These are phyloP conservation scores for Glossosoma conforme DNA, from an alignment of 1,140 invertebrate genomes.

Conservation along the genomic window DNA sequence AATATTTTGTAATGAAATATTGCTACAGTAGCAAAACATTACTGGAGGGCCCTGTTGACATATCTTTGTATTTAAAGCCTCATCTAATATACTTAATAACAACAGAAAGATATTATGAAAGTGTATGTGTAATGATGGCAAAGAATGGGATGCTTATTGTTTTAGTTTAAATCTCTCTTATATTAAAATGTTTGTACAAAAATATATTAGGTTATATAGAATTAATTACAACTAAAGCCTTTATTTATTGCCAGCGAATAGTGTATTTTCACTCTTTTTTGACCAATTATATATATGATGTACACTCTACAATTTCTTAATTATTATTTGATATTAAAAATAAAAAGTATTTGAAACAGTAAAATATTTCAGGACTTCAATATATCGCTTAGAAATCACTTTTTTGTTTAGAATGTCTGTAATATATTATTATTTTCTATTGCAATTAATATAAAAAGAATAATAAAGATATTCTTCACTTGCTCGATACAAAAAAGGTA, in stretches of 20 bases:
- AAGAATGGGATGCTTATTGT: conserved; percentile 1
- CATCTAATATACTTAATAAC: conserved; percentile 19
- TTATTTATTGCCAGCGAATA: not conserved
- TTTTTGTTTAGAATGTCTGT: no score
- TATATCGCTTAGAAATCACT: no score
- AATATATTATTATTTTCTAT: no score
- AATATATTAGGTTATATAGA: not conserved
- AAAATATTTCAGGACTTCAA: no score
- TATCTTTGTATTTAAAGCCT: conserved; percentile 7
- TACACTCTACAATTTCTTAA: not conserved
- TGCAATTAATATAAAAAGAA: no score
- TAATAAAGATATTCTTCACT: no score
- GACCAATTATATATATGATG: not conserved
- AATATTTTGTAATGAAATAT: conserved; percentile 30
- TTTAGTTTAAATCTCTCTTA: no score
- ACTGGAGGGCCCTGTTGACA: not conserved
- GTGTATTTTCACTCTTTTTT: not conserved
- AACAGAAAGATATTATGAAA: conserved; percentile 11
- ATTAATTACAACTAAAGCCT: no score
- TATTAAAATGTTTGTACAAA: not conserved
- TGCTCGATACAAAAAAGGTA: no score
- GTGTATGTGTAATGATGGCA: conserved; percentile 19
- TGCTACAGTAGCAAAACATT: conserved; percentile 22
- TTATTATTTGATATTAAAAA: no score
- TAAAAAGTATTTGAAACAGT: no score